Base-by-base conservation (phyloP, 2,888 invertebrate species). In the Zygaena filipendulae region DNA sequence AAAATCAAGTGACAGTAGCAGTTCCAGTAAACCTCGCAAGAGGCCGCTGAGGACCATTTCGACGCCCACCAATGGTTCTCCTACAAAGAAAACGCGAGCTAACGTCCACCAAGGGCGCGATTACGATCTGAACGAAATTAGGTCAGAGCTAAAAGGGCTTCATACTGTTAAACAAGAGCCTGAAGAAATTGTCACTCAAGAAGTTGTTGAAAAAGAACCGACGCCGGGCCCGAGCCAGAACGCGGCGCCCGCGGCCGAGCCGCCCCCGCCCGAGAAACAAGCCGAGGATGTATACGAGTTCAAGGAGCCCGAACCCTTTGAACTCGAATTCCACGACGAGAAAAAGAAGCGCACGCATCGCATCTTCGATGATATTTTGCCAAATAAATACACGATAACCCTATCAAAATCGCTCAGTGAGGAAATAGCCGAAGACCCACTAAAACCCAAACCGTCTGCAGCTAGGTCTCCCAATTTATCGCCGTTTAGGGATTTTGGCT, bases 291-390 rank as follows among this genome's bases (percentile, higher is more conserved):
- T 92, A 35, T 93, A 93, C 52, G 92, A 93, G 61, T 93, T 93
- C 53, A 92, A 92, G 59, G 92, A 93, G 60, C 91, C 92, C 0
- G 92, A 93, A 59, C 92, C 92, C 0, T 92, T 92, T 52, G 92
- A 92, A 57, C 85, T 92, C 42, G 92, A 92, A 63, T 82, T 88
- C 5, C 84, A 90, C 30, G 71, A 82, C 45, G 74, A 81, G 41
- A 81, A 80, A 45, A 81, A 80, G 47, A 81, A 77, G 41, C 62
- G 79, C 24, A 67, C 71, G 13, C 75, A 80, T 51, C 62, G 81
- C 21, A 72, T 81, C 32, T 81, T 81, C 34, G 82, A 82, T 35
- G 81, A 81, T 27, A 72, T 79, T 28, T 80, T 80, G 1, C 80
- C 77, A 0, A 72, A 69, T 33, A 80, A 80, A 54, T 75, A 79